Evolutionary conservation across 2,888 invertebrate genomes (phyloP), one percentile per base, ranked within the genome.

Genomic region (Mycogona germanica): DNA sequence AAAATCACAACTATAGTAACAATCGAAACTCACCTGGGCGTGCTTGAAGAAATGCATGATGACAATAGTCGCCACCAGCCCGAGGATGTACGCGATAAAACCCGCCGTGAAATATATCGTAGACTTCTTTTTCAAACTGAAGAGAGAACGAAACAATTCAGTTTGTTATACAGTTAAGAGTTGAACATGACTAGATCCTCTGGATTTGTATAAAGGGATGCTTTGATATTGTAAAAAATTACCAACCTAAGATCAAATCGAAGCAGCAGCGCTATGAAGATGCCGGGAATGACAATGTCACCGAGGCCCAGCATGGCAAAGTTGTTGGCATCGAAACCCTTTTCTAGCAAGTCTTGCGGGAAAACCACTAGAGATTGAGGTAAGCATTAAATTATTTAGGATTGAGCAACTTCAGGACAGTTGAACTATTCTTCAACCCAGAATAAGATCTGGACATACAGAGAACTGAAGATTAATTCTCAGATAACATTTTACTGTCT

Each of bases 291-390:
- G 30, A 99, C 98, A 64, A 99, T 97, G 70, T 99, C 98, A 3
- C 98, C 98, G 12, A 99, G 79, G 1, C 98, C 98, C 51, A 99
- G 74, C 96, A 99, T 99, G 14, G 97, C 96, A 73, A 96, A 95
- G 74, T 98, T 96, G 62, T 79, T 85, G 1, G 87, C 91, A 61
- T 76, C 78, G 53, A 97, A 70, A 0, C 98, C 98, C 66, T 89
- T 87, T 64, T 89, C 85, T 35, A 98, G 75, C 53, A 99, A 73
- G 72, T 99, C 98, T 78, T 97, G 96, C 1, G 98, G 98, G 70
- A 98, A 99, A 52, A 98, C 91, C 76, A 99, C 86, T 84, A 75
- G 25, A 75, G 72, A 53, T 57, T 60, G 55, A 62, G 60, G 58
- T 55, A 46, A 45, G 54, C 58, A 55, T 41, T 19, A 32, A 53